Evolutionary conservation across 2,113 vertebrate species (phyloP).

Genomic region (Hyaena hyaena): DNA sequence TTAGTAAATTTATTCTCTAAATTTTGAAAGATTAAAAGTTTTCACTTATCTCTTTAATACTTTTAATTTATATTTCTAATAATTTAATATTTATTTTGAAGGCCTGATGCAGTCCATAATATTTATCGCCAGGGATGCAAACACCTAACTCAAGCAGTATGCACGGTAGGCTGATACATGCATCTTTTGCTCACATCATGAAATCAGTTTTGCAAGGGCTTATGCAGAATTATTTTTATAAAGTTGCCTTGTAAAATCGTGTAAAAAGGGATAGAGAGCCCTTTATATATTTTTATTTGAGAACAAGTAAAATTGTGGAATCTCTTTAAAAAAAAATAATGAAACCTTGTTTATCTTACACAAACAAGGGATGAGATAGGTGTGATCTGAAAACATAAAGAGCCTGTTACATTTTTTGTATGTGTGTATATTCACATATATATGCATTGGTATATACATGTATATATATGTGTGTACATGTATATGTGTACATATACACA

Average conservation of each 20-base stretch:
- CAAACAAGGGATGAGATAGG: background rate
- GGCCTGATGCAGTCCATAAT: constrained; percentile 90
- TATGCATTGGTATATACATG: background rate
- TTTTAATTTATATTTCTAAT: too few relatives aligned
- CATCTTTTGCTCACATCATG: background rate
- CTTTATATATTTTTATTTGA: background rate
- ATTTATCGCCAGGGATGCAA: constrained; percentile 94
- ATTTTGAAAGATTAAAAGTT: constrained; percentile 30
- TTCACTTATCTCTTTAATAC: background rate
- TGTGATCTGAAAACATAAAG: background rate
- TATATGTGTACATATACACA: background rate
- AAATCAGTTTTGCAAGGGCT: background rate
- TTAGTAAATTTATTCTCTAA: background rate
- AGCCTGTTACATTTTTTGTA: background rate
- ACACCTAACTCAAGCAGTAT: constrained; percentile 93
- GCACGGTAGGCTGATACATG: constrained; percentile 88
- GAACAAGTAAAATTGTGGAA: background rate
- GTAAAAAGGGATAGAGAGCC: background rate
- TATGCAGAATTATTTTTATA: background rate
- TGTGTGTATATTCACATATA: background rate
- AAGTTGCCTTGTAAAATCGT: background rate
- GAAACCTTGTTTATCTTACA: background rate
- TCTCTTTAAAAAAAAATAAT: background rate
- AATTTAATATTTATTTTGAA: constrained; percentile 83
- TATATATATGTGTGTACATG: background rate